phyloP scores from a whole-genome alignment of 2,888 invertebrate species.

The Meteorus cinctellus region DNA sequence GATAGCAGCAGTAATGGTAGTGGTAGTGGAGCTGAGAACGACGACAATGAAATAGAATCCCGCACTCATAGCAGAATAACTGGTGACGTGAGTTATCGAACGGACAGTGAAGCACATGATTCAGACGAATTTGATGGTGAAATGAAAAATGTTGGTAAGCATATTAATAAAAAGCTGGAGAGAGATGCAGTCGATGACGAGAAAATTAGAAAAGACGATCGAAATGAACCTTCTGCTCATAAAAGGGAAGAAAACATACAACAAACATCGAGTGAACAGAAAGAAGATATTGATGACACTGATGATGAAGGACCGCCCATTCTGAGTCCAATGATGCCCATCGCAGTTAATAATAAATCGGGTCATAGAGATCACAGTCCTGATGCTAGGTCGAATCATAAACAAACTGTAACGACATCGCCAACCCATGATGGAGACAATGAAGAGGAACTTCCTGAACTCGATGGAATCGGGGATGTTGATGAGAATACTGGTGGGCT shows the following conservation, averaged over 20 bases:
- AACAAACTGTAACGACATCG: slow-evolving; percentile 58
- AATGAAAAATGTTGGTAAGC: slow-evolving; percentile 35
- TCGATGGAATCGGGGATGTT: slow-evolving; percentile 12
- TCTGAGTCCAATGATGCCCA: slow-evolving; percentile 69
- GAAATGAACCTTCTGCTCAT: not conserved
- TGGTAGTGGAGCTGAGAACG: slow-evolving; percentile 38
- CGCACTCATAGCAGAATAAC: slow-evolving; percentile 55
- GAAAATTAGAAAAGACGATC: slow-evolving; percentile 13
- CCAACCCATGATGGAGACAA: slow-evolving; percentile 40
- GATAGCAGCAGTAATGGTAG: slow-evolving; percentile 42
- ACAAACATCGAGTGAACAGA: slow-evolving; percentile 11
- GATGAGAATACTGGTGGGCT: slow-evolving; percentile 18
- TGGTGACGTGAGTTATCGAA: slow-evolving; percentile 57
- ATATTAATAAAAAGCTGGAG: slow-evolving; percentile 1
- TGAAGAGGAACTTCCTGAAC: slow-evolving; percentile 40
- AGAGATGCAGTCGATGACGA: slow-evolving; percentile 15
- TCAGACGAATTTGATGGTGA: slow-evolving; percentile 49
- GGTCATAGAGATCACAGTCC: slow-evolving; percentile 42
- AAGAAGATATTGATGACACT: slow-evolving; percentile 52
- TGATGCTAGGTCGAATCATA: slow-evolving; percentile 47
- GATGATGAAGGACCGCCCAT: slow-evolving; percentile 70
- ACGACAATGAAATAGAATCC: slow-evolving; percentile 54
- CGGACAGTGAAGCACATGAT: slow-evolving; percentile 60
- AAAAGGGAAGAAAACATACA: not conserved
- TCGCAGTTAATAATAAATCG: slow-evolving; percentile 53